Conservation (phyloP, 1,140 invertebrate species). For the Drosophila micromelanica region DNA sequence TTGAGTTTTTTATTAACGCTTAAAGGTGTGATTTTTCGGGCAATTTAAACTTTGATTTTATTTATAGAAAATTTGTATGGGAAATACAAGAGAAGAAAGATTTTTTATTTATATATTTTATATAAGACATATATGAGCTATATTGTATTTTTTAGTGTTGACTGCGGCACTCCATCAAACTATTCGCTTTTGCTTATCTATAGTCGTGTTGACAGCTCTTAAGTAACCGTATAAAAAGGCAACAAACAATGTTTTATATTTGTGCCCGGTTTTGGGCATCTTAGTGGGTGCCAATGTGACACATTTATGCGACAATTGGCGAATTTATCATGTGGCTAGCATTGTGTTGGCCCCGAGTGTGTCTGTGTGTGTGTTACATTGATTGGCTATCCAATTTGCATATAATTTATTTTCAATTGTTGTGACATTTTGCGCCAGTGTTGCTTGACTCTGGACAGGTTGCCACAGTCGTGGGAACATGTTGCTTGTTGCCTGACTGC, state of each 20-base stretch:
- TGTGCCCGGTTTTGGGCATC: slow-evolving; percentile 21
- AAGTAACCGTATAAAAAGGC: slow-evolving; percentile 13
- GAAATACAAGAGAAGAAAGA: no score
- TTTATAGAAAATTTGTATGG: no score
- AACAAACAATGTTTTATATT: slow-evolving; percentile 3
- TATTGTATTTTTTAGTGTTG: no score
- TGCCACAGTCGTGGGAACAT: slow-evolving; percentile 68
- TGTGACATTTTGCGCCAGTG: slow-evolving; percentile 75
- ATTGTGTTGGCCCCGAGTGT: not conserved
- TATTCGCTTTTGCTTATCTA: not conserved
- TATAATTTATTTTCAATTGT: slow-evolving; percentile 82
- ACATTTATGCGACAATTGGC: slow-evolving; percentile 33
- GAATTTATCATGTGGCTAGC: slow-evolving; percentile 35
- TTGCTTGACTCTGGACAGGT: slow-evolving; percentile 45
- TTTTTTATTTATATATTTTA: not conserved
- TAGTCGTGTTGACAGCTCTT: slow-evolving; percentile 30
- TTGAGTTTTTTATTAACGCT: no score
- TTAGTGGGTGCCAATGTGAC: slow-evolving; percentile 36
- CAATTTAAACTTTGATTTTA: no score
- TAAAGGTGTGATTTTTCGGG: no score
- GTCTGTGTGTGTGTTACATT: slow-evolving; percentile 20
- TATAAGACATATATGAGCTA: no score
- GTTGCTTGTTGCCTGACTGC: slow-evolving; percentile 18
- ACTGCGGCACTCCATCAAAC: not conserved
- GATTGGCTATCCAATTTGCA: slow-evolving; percentile 76